These are phyloP conservation scores for Oophaga pumilio DNA, from an alignment of 2,113 vertebrate species.

Conservation along the genomic window DNA sequence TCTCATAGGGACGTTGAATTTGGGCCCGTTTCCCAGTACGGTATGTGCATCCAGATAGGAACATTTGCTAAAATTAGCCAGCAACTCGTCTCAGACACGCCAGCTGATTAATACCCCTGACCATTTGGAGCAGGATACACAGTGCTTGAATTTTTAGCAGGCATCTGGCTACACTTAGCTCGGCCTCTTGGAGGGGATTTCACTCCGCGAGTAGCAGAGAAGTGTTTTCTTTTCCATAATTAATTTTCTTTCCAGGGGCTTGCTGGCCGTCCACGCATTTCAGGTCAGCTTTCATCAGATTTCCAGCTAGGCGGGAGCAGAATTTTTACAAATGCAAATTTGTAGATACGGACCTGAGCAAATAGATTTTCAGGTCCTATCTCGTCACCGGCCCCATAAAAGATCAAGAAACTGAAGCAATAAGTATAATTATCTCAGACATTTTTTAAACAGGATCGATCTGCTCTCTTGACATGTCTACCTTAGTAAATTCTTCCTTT, in stretches of 20 bases:
- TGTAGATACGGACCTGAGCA: neutral
- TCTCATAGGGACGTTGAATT: constrained; percentile 22
- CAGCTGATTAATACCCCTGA: constrained; percentile 51
- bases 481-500: too few species aligned
- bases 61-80: constrained; percentile 49
- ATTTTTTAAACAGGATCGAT: too few species aligned
- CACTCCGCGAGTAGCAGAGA: constrained; percentile 10
- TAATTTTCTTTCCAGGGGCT: constrained; percentile 30
- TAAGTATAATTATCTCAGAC: too few species aligned
- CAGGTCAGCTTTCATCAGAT: constrained; percentile 28
- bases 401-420: neutral
- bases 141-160: constrained; percentile 30
- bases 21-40: constrained; percentile 44
- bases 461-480: too few species aligned
- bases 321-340: neutral
- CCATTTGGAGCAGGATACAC: constrained; percentile 26
- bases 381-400: neutral
- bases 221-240: constrained; percentile 36
- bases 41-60: constrained; percentile 50
- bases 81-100: constrained; percentile 36
- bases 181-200: constrained; percentile 24
- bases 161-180: constrained; percentile 42
- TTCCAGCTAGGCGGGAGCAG: neutral
- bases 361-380: neutral
- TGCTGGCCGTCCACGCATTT: neutral